Base-by-base conservation (phyloP, 2,888 invertebrate species). In the Anarsia innoxiella region DNA sequence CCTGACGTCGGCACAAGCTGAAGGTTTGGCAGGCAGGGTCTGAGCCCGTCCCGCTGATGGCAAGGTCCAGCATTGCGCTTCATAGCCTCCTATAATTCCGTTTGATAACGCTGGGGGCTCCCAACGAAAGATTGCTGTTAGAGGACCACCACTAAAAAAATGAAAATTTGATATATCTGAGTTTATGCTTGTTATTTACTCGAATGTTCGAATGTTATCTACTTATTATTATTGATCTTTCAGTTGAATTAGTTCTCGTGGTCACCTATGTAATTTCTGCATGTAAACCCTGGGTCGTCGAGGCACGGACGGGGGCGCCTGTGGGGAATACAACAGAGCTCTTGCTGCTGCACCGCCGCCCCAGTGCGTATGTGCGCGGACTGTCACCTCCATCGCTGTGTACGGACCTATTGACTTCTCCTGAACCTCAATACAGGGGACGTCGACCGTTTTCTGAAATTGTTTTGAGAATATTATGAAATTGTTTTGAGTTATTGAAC, bases 331-430 rank as follows among this genome's bases (percentile, higher is more conserved):
- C 0, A 93, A 62, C n/a, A 79, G 76, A 0, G 88, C 86, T 0
- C 88, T 80, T 0, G 89, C 88, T 11, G 88, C 87, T 1, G 87
- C 77, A 0, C 94, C 91, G 2, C 90, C 88, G 10, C 93, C 93
- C 96, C 96, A 96, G 53, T 91, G 91, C 0, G 95, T 94, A 62
- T 91, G 92, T 1, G 95, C 92, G 23, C 93, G 89, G 2, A 97
- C 88, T 1, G 91, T 89, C 12, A 95, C 89, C 39, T 89, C 89
- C 37, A 95, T 67, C 10, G 84, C 74, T 5, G 92, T 90, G 66
- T 92, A 94, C 0, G 96, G 93, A 2, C 87, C 66, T 32, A 90
- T 78, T 30, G 70, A 63, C 8, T 45, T 57, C 2, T 59, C 60
- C 0, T 36, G 71, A 51, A 90, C 88, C 49, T 75, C 77, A 27